Evolutionary conservation across 2,797 vertebrate genomes (phyloP).

Genomic region (Neostethus bicornis): DNA sequence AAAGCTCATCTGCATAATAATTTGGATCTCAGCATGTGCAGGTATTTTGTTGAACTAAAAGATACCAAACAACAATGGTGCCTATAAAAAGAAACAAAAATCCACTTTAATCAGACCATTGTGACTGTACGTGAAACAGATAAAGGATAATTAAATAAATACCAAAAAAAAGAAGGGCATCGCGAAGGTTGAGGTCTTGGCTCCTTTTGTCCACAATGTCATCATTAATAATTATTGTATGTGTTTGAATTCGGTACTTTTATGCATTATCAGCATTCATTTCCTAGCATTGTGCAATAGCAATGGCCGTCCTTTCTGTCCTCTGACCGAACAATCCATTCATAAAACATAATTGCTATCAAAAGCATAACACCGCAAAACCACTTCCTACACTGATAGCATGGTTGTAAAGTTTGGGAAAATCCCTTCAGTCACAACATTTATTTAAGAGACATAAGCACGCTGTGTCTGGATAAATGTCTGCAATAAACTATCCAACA

Average conservation of each 20-base stretch:
- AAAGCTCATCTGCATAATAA: no score
- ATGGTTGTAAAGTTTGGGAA: constrained; percentile 27
- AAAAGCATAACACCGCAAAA: constrained; percentile 44
- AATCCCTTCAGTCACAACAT: constrained; percentile 28
- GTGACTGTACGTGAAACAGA: constrained; percentile 26
- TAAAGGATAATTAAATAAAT: constrained; percentile 22
- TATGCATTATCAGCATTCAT: constrained; percentile 64
- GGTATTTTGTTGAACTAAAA: background rate
- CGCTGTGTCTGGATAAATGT: constrained; percentile 12
- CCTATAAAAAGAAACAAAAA: background rate
- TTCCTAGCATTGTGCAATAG: constrained; percentile 75
- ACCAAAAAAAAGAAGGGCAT: constrained; percentile 10
- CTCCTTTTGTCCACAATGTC: constrained; percentile 55
- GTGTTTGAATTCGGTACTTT: constrained; percentile 22
- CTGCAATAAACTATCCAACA: constrained; percentile 42
- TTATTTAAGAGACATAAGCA: constrained; percentile 41
- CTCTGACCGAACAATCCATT: constrained; percentile 37
- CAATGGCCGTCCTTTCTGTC: constrained; percentile 46
- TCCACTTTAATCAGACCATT: constrained; percentile 13
- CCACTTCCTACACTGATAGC: constrained; percentile 52
- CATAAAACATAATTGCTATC: constrained; percentile 49
- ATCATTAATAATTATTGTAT: constrained; percentile 37
- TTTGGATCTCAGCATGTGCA: no score
- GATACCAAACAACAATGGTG: background rate
- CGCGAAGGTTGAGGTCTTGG: constrained; percentile 28